Evolutionary conservation across 2,888 invertebrate species (phyloP).

Genomic region (Nomada ruficornis): DNA sequence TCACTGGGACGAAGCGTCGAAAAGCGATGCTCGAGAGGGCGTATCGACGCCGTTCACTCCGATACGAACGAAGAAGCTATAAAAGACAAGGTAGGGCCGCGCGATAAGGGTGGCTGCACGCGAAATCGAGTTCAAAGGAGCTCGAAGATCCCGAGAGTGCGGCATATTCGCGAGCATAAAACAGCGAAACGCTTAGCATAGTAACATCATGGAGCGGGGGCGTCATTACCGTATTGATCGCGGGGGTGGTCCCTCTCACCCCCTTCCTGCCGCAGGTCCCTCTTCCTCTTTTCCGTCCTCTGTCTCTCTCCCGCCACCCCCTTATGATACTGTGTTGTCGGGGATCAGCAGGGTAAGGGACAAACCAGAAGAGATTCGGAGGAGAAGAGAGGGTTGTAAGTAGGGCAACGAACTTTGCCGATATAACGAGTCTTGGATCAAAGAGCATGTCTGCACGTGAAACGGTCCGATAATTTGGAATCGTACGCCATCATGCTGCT

Average conservation of each 20-base stretch:
- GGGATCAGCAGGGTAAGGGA: constrained; percentile 44
- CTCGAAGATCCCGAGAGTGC: constrained; percentile 42
- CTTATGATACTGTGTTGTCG: constrained; percentile 23
- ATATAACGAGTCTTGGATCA: constrained; percentile 67
- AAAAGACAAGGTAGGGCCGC: constrained; percentile 31
- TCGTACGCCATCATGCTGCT: constrained; percentile 52
- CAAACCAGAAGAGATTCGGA: constrained; percentile 43
- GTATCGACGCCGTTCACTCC: constrained; percentile 24
- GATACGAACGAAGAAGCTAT: constrained; percentile 15
- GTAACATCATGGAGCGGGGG: constrained; percentile 69
- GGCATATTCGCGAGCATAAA: constrained; percentile 70
- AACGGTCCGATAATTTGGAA: constrained; percentile 59
- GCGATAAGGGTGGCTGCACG: constrained; percentile 49
- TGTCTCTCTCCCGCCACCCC: constrained; percentile 16
- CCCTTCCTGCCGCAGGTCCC: constrained; percentile 26
- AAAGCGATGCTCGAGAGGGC: constrained; percentile 4
- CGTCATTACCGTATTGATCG: constrained; percentile 78
- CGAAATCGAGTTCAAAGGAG: constrained; percentile 63
- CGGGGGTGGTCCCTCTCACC: constrained; percentile 53
- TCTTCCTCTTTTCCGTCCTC: constrained; percentile 27
- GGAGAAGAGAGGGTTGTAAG: constrained; percentile 71
- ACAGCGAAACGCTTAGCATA: constrained; percentile 74
- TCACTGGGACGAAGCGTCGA: neutral
- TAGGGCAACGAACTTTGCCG: constrained; percentile 70
- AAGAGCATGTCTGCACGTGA: constrained; percentile 51